Evolutionary conservation across 2,888 invertebrate genomes (phyloP).

Genomic region (Byasa hedistus): DNA sequence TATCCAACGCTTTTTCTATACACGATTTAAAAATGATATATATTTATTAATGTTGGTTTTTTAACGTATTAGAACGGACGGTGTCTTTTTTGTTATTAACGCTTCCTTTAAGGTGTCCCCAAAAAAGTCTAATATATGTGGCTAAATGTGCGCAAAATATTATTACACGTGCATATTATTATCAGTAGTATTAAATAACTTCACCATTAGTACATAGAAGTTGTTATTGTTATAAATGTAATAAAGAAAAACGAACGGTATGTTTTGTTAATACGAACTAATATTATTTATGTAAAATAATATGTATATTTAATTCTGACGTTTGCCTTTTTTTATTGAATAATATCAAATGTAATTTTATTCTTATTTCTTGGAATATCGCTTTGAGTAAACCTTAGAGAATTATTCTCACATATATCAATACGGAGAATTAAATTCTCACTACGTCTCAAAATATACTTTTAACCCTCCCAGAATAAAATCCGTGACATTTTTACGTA

Average conservation of each 20-base stretch:
- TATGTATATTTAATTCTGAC: no score
- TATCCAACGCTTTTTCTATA: neutral
- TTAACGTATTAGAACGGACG: neutral
- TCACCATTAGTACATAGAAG: neutral
- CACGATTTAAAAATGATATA: neutral
- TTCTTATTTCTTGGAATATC: no score
- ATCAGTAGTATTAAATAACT: neutral
- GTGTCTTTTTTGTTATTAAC: neutral
- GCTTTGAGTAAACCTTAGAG: neutral
- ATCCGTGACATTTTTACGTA: slow-evolving; percentile 64
- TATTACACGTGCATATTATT: neutral
- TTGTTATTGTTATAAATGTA: no score
- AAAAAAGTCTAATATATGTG: neutral
- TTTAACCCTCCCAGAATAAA: slow-evolving; percentile 53
- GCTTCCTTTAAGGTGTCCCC: neutral
- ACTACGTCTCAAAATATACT: slow-evolving; percentile 32
- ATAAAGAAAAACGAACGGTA: no score
- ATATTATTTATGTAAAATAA: no score
- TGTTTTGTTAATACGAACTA: no score
- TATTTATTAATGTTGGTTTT: neutral
- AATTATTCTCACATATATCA: slow-evolving; percentile 40
- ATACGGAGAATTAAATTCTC: slow-evolving; percentile 32
- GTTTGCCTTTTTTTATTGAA: no score
- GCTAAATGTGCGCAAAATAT: neutral
- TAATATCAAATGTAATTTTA: no score